These are phyloP conservation scores for Cyclophora punctaria DNA, from an alignment of 2,888 invertebrate genomes.

Conservation along the genomic window DNA sequence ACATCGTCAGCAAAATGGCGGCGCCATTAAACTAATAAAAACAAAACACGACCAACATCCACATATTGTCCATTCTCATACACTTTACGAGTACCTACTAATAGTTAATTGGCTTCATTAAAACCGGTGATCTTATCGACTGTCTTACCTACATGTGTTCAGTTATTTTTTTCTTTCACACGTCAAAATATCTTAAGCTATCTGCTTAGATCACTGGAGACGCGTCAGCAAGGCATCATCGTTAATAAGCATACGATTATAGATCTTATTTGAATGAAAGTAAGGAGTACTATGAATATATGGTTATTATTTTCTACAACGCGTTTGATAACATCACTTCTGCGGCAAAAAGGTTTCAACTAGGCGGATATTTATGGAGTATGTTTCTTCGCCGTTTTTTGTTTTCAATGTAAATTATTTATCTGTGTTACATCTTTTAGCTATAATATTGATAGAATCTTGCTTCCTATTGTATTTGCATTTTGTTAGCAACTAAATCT, in stretches of 20 bases:
- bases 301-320: not conserved
- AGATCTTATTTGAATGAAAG: not conserved
- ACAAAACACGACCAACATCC: constrained; percentile 6
- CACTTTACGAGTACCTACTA: constrained; percentile 18
- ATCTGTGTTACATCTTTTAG: not conserved
- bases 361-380: constrained; percentile 28
- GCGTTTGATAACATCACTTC: constrained; percentile 32
- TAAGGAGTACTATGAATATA: constrained; percentile 2
- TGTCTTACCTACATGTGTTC: constrained; percentile 35
- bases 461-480: too few species aligned
- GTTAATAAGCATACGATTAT: constrained; percentile 8
- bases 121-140: constrained; percentile 25
- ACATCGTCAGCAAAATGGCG: constrained; percentile 1
- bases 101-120: constrained; percentile 24
- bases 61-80: constrained; percentile 19
- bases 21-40: constrained; percentile 12
- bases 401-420: constrained; percentile 13
- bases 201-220: constrained; percentile 45
- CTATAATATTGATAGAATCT: too few species aligned
- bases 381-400: constrained; percentile 15
- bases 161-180: constrained; percentile 42
- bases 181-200: constrained; percentile 54
- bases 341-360: constrained; percentile 32
- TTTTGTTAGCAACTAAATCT: too few species aligned
- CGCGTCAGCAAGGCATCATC: constrained; percentile 29